Conservation (phyloP, 2,888 invertebrate species). For the Andricus quercusramuli region DNA sequence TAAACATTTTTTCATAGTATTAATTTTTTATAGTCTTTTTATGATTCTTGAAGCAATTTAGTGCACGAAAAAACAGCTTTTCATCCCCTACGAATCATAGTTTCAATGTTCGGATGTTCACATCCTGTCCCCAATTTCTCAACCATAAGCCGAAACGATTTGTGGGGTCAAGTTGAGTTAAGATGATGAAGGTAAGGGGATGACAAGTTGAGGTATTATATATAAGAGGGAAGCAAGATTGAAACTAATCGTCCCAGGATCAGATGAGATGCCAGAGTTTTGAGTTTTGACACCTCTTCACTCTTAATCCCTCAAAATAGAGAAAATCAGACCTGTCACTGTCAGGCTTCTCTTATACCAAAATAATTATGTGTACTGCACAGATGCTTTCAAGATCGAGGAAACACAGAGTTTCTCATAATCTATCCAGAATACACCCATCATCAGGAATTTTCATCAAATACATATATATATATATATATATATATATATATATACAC, state of each 20-base stretch:
- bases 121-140: background rate
- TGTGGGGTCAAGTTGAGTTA: constrained; percentile 21
- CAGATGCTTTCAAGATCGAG: constrained; percentile 3
- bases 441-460: background rate
- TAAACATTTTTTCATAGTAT: too few relatives aligned
- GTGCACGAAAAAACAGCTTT: too few relatives aligned
- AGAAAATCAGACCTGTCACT: constrained; percentile 34
- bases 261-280: constrained; percentile 14
- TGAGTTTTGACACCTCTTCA: constrained; percentile 32
- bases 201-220: background rate
- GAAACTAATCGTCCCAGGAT: constrained; percentile 33
- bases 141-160: background rate
- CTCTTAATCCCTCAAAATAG: background rate
- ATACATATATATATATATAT: too few relatives aligned
- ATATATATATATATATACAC: too few relatives aligned
- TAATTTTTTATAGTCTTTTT: too few relatives aligned
- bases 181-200: constrained; percentile 28
- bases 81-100: too few relatives aligned
- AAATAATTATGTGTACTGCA: constrained; percentile 12
- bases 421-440: background rate
- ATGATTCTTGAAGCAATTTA: too few relatives aligned
- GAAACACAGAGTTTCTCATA: background rate
- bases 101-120: background rate
- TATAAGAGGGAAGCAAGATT: constrained; percentile 18
- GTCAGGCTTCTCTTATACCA: background rate